phyloP scores from a whole-genome alignment of 2,888 invertebrate species.

The Polydesmus complanatus region DNA sequence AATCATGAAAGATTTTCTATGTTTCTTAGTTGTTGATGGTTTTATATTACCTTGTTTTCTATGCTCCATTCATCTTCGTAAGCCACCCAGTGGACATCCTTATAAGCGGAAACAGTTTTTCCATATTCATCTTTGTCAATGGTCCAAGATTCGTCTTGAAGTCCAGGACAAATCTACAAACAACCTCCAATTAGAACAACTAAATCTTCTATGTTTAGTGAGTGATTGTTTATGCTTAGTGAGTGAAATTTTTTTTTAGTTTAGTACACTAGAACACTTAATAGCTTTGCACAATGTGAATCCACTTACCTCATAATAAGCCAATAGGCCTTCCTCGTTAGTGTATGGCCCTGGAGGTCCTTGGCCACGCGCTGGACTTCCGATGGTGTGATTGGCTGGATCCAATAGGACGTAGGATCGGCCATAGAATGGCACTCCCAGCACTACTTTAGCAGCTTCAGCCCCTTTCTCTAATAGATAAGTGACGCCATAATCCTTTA shows the following conservation, averaged over 20 bases:
- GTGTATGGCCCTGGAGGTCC: constrained; percentile 60
- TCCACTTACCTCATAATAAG: constrained; percentile 53
- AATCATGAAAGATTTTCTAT: neutral
- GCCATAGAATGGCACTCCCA: constrained; percentile 81
- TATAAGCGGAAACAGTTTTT: constrained; percentile 54
- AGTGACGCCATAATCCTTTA: constrained; percentile 63
- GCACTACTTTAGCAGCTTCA: constrained; percentile 59
- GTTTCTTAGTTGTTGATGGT: neutral
- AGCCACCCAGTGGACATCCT: constrained; percentile 75
- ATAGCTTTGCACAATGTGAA: too few relatives aligned
- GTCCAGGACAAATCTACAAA: constrained; percentile 16
- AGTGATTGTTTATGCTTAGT: neutral
- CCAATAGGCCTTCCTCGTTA: constrained; percentile 57
- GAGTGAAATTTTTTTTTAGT: neutral
- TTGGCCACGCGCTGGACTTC: constrained; percentile 51
- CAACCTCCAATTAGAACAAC: too few relatives aligned
- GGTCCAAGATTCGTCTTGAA: constrained; percentile 14
- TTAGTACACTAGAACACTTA: neutral
- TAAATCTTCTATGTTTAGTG: too few relatives aligned
- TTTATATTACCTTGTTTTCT: constrained; percentile 46
- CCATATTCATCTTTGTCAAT: constrained; percentile 16
- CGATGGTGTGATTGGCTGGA: constrained; percentile 47
- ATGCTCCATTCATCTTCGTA: constrained; percentile 70
- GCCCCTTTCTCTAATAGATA: constrained; percentile 67
- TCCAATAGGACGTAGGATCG: constrained; percentile 60